A percentile compares a stretch with the other conserved stretches of the same genome.
These are phyloP conservation scores for Sarcophilus harrisii DNA, from an alignment of 2,797 vertebrate genomes.

Conservation along the genomic window DNA sequence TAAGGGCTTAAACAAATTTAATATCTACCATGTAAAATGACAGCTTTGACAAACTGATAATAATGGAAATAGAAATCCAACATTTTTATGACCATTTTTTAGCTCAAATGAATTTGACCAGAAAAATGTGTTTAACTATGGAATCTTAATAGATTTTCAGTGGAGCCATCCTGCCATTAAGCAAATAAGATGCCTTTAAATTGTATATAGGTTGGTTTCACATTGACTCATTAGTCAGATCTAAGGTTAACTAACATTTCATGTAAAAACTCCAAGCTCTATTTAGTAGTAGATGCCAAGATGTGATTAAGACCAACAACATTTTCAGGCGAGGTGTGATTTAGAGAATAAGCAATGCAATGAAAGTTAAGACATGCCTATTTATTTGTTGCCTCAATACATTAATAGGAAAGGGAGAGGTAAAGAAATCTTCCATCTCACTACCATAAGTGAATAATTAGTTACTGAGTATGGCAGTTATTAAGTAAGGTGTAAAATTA, in stretches of 20 bases:
- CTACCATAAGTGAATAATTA: neutral
- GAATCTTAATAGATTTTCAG: neutral
- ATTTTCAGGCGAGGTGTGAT: neutral
- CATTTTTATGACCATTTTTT: neutral
- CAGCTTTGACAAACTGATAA: conserved; percentile 31
- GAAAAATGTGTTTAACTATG: conserved; percentile 12
- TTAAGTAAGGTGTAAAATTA: neutral
- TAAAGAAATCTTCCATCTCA: neutral
- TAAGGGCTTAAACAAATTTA: neutral
- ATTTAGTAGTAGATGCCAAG: conserved; percentile 48
- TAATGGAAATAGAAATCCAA: conserved; percentile 1
- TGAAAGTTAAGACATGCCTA: neutral
- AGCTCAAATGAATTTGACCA: neutral
- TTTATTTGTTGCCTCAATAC: rapidly evolving
- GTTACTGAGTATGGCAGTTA: neutral
- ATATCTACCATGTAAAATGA: neutral
- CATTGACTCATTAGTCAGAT: rapidly evolving
- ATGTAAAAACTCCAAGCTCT: conserved; percentile 1
- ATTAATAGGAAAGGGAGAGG: neutral
- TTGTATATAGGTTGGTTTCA: rapidly evolving
- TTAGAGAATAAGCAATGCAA: neutral
- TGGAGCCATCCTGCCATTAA: neutral
- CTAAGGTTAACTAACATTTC: neutral
- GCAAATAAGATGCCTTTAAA: conserved; percentile 18
- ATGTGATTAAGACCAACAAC: conserved; percentile 15